phyloP scores from a whole-genome alignment of 2,888 invertebrate genomes.

The Agrotis clavis region DNA sequence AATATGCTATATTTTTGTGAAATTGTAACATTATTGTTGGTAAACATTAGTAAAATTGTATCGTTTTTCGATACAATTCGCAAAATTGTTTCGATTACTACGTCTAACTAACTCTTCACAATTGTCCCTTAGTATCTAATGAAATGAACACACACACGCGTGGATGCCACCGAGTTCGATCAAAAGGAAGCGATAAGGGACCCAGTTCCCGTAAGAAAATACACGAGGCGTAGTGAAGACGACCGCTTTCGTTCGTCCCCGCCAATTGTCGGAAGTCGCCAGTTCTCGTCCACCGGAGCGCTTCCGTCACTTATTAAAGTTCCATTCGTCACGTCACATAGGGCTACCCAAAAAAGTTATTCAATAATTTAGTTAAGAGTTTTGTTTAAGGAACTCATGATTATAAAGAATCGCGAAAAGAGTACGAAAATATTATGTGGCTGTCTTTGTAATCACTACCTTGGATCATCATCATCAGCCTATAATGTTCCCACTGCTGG shows the following conservation, averaged over 20 bases:
- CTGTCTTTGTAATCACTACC: too few relatives aligned
- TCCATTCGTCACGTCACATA: slow-evolving; percentile 63
- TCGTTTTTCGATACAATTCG: too few relatives aligned
- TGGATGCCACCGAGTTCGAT: slow-evolving; percentile 17
- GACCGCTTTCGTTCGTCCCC: slow-evolving; percentile 53
- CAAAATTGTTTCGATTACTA: not conserved
- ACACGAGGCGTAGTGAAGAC: slow-evolving; percentile 48
- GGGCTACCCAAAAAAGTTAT: slow-evolving; percentile 49
- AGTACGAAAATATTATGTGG: too few relatives aligned
- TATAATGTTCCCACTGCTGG: too few relatives aligned
- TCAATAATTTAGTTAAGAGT: not conserved
- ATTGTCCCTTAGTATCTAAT: not conserved
- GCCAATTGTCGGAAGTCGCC: slow-evolving; percentile 65
- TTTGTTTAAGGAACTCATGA: not conserved
- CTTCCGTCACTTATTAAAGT: slow-evolving; percentile 69
- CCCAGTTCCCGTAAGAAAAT: slow-evolving; percentile 52
- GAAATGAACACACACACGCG: not conserved
- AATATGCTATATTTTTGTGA: too few relatives aligned
- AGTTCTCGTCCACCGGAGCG: slow-evolving; percentile 63
- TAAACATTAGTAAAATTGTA: not conserved
- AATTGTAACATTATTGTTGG: not conserved
- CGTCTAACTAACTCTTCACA: not conserved
- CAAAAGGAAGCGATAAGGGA: slow-evolving; percentile 39
- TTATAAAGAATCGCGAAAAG: too few relatives aligned
- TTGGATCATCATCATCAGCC: too few relatives aligned